Evolutionary conservation across 2,797 vertebrate species (phyloP).

Genomic region (Poeciliopsis infans): DNA sequence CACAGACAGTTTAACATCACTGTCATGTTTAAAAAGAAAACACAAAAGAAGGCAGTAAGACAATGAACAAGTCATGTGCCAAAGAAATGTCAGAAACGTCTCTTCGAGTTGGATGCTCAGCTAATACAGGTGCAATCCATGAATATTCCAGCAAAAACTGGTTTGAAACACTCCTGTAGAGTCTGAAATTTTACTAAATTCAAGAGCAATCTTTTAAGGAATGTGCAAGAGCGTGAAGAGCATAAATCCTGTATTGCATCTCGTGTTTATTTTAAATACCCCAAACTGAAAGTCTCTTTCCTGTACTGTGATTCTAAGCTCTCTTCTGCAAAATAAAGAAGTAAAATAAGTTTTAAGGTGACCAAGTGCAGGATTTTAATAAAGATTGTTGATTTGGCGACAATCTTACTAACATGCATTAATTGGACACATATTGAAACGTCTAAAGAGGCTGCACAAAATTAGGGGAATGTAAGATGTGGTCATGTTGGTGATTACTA

Average conservation of each 20-base stretch:
- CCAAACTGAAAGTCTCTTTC: not conserved
- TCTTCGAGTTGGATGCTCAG: not conserved
- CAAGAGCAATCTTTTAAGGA: not conserved
- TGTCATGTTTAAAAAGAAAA: slow-evolving; percentile 22
- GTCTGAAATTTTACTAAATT: not conserved
- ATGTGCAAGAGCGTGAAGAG: not conserved
- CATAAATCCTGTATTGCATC: not conserved
- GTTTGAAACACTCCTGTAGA: not conserved
- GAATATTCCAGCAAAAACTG: not conserved
- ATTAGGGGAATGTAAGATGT: not conserved
- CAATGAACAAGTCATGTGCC: slow-evolving; percentile 13
- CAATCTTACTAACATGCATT: not conserved
- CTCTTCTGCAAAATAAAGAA: not conserved
- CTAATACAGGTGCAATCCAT: too few relatives aligned
- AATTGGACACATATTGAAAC: not conserved
- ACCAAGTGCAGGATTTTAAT: not conserved
- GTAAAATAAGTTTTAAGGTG: not conserved
- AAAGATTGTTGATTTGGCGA: not conserved
- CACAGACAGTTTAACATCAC: slow-evolving; percentile 41
- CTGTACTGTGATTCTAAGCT: not conserved
- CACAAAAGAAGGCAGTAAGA: not conserved
- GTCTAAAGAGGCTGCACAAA: not conserved
- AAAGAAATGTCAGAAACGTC: not conserved
- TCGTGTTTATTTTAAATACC: not conserved
- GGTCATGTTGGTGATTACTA: not conserved